A percentile compares a stretch with the other conserved stretches of the same genome.
These are phyloP conservation scores for Ptyas mucosa DNA, from an alignment of 2,113 vertebrate species.

Conservation along the genomic window DNA sequence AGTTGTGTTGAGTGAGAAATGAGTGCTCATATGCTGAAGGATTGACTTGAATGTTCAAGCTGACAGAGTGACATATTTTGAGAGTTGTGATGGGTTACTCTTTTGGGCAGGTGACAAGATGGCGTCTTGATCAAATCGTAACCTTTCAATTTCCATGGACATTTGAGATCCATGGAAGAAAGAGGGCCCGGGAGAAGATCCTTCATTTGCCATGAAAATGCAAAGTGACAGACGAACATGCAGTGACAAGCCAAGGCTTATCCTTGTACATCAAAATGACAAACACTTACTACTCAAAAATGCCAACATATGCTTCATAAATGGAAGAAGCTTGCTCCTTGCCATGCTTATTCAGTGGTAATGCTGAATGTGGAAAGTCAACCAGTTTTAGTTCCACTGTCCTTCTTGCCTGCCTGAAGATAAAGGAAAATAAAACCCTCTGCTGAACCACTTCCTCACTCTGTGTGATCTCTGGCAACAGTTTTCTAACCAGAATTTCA, in stretches of 20 bases:
- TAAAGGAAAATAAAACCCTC: background rate
- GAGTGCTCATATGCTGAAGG: background rate
- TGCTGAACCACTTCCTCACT: too few species aligned
- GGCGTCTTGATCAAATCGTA: slow-evolving; percentile 17
- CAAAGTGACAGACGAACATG: slow-evolving; percentile 11
- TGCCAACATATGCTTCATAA: slow-evolving; percentile 11
- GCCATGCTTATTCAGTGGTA: background rate
- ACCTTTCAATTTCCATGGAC: slow-evolving; percentile 32
- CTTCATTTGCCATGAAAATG: background rate
- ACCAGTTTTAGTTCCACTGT: background rate
- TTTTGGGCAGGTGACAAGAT: slow-evolving; percentile 36
- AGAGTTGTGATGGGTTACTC: slow-evolving; percentile 6
- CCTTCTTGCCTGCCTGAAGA: background rate
- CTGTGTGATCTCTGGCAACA: background rate
- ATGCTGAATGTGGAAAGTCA: background rate
- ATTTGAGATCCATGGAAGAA: slow-evolving; percentile 7
- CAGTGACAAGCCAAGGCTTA: background rate
- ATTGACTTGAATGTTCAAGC: background rate
- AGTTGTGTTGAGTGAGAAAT: slow-evolving; percentile 2
- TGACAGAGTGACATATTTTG: slow-evolving; percentile 32
- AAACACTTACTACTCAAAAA: background rate
- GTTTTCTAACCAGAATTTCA: background rate
- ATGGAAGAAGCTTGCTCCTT: background rate
- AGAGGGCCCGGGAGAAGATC: slow-evolving; percentile 27
- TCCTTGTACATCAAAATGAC: slow-evolving; percentile 12